Percentiles rank a stretch among this genome's conserved stretches.
Conservation (phyloP, 2,797 vertebrate species). For the Lepidocolaptes lacrymiger region DNA sequence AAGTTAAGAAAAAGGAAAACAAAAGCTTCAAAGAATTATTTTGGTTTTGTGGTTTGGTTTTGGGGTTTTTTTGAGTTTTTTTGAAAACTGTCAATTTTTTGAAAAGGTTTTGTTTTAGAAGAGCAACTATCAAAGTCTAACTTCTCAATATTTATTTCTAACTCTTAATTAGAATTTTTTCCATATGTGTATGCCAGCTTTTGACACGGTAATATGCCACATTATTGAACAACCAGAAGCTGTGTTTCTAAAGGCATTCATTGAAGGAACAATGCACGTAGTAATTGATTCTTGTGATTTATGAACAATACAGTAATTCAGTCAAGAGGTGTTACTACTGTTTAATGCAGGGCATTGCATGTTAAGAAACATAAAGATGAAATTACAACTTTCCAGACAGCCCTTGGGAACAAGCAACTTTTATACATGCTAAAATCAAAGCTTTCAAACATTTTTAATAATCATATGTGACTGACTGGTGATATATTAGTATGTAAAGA, state of each 20-base stretch:
- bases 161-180: conserved; percentile 31
- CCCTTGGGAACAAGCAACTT: neutral
- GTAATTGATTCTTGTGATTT: conserved; percentile 45
- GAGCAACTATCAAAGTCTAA: neutral
- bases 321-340: neutral
- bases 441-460: neutral
- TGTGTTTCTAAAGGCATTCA: conserved; percentile 14
- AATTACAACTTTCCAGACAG: neutral
- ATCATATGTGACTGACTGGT: neutral
- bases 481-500: neutral
- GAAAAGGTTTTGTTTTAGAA: neutral
- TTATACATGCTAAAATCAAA: neutral
- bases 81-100: neutral
- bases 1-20: neutral
- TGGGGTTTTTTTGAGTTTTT: neutral
- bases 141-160: conserved; percentile 41
- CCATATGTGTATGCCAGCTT: neutral
- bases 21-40: neutral
- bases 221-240: conserved; percentile 8
- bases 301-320: conserved; percentile 6
- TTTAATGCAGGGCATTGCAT: neutral
- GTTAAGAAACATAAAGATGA: neutral
- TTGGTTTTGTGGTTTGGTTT: too few relatives aligned
- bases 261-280: neutral
- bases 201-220: neutral